phyloP scores from a whole-genome alignment of 2,113 vertebrate genomes.

The Baryphthengus martii region DNA sequence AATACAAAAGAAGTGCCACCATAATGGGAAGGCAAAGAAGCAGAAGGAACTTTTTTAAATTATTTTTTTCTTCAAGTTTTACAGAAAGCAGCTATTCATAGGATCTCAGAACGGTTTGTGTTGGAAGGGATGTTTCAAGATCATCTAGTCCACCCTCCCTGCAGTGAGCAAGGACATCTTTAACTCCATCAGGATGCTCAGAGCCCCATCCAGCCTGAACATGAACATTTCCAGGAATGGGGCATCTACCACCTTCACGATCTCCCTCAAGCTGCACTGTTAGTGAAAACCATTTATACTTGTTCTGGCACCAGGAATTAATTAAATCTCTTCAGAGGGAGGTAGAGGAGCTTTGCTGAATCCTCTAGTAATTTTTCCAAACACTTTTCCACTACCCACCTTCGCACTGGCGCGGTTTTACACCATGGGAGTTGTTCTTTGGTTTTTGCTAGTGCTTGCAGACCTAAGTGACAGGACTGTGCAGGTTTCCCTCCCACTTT shows the following conservation, averaged over 20 bases:
- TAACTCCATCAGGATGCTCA: not conserved
- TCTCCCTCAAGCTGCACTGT: not conserved
- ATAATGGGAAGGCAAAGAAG: not conserved
- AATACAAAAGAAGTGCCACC: not conserved
- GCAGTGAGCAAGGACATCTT: not conserved
- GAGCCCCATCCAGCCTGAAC: not conserved
- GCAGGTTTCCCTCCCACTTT: not conserved
- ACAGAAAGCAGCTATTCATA: not conserved
- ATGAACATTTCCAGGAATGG: not conserved
- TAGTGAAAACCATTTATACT: not conserved
- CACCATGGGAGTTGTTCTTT: fast-evolving
- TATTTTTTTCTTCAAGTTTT: not conserved
- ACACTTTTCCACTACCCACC: not conserved
- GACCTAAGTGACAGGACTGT: not conserved
- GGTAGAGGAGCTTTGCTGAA: not conserved
- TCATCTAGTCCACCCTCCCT: not conserved
- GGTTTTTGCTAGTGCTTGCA: not conserved
- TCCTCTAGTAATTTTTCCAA: not conserved
- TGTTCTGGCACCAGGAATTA: not conserved
- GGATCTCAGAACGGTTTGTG: not conserved
- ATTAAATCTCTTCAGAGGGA: not conserved
- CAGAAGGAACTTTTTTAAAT: not conserved
- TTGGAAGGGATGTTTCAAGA: too few species aligned
- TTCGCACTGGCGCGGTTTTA: not conserved
- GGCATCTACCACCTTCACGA: not conserved